phyloP scores from a whole-genome alignment of 23 tunicate genomes.

The Clavelina lepadiformis region DNA sequence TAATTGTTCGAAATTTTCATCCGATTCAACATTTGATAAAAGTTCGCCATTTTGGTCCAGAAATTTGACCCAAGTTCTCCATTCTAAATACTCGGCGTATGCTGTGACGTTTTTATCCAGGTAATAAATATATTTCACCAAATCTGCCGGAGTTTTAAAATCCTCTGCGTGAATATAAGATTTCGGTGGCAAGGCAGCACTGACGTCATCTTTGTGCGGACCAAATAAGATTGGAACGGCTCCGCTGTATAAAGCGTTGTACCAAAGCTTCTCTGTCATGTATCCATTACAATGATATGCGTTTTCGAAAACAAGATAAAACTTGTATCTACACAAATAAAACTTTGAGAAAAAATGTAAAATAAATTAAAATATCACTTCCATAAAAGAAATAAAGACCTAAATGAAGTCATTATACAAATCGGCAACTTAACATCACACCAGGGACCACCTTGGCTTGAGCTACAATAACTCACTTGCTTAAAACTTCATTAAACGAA shows the following conservation, averaged over 20 bases:
- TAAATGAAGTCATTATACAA: no score
- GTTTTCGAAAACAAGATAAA: conserved; percentile 56
- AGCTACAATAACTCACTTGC: no score
- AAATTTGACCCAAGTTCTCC: no score
- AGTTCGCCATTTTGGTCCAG: no score
- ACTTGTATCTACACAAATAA: conserved; percentile 30
- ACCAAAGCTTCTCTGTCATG: conserved; percentile 28
- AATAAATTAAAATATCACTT: no score
- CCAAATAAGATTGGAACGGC: conserved; percentile 28
- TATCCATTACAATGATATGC: conserved; percentile 24
- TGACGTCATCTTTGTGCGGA: conserved; percentile 11
- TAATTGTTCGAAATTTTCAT: no score
- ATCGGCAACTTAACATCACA: no score
- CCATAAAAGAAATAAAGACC: no score
- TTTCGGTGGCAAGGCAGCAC: conserved; percentile 6
- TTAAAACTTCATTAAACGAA: no score
- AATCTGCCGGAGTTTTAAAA: neutral
- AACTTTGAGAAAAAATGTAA: no score
- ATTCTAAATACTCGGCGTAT: conserved; percentile 20
- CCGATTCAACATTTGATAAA: no score
- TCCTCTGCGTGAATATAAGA: conserved; percentile 22
- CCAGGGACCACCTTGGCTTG: no score
- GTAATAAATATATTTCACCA: conserved; percentile 5
- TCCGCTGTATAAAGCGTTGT: conserved; percentile 12
- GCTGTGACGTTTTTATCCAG: conserved; percentile 13